Evolutionary conservation across 1,140 invertebrate genomes (phyloP).

Genomic region (Calliphora vicina): DNA sequence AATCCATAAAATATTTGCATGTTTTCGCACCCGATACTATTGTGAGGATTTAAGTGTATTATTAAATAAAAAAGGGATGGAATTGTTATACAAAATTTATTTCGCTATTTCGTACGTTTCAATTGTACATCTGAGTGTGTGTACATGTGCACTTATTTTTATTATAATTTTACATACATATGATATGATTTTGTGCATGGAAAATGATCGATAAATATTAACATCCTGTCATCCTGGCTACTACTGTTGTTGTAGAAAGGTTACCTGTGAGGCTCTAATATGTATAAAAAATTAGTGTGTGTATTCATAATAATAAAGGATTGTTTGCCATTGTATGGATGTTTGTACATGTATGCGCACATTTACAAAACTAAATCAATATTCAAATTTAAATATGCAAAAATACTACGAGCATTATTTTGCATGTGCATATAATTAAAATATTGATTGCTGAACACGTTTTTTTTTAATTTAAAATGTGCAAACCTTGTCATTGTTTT

Average conservation of each 20-base stretch:
- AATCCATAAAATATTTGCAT: neutral
- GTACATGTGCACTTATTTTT: too few species aligned
- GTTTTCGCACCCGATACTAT: neutral
- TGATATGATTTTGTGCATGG: too few species aligned
- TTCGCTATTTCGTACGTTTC: neutral
- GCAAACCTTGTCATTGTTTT: neutral
- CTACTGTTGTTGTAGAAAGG: neutral
- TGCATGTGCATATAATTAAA: neutral
- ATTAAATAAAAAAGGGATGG: neutral
- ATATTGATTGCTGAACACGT: neutral
- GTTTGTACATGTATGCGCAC: neutral
- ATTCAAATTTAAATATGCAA: constrained; percentile 24
- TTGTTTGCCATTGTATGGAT: neutral
- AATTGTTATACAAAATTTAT: neutral
- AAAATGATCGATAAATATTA: neutral
- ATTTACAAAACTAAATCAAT: neutral
- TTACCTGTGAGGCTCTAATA: neutral
- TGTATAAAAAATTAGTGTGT: neutral
- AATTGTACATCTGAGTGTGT: too few species aligned
- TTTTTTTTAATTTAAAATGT: constrained; percentile 21
- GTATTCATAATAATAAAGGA: neutral
- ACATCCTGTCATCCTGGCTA: neutral
- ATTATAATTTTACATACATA: too few species aligned
- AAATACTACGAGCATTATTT: neutral
- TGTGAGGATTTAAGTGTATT: neutral